Evolutionary conservation across 2,797 vertebrate species (phyloP).

Genomic region (Mormyrops attenuatus): DNA sequence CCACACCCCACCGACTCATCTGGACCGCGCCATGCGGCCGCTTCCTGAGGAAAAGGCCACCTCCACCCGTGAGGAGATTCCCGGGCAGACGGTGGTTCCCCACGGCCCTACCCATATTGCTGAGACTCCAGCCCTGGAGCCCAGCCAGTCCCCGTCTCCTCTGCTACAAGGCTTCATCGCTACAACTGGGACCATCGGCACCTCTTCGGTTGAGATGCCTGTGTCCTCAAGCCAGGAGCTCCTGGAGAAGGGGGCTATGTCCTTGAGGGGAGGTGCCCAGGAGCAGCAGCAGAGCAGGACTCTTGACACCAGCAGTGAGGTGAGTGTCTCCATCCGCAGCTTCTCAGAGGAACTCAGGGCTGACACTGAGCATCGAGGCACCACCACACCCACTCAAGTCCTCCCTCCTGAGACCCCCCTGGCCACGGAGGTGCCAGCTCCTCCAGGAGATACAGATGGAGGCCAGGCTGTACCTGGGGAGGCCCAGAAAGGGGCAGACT

Average conservation of each 20-base stretch:
- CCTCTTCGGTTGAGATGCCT: conserved; percentile 58
- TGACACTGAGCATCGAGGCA: conserved; percentile 46
- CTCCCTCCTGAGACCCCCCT: conserved; percentile 62
- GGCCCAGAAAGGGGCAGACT: conserved; percentile 38
- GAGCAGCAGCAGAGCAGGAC: conserved; percentile 34
- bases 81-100: conserved; percentile 22
- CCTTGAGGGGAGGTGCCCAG: conserved; percentile 45
- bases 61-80: conserved; percentile 31
- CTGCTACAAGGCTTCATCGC: conserved; percentile 69
- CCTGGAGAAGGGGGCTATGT: conserved; percentile 42
- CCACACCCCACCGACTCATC: conserved; percentile 23
- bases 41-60: conserved; percentile 37
- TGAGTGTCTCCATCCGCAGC: conserved; percentile 19
- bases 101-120: conserved; percentile 3
- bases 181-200: conserved; percentile 53
- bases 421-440: conserved; percentile 58
- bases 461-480: conserved; percentile 44
- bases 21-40: conserved; percentile 23
- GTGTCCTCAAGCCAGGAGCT: conserved; percentile 57
- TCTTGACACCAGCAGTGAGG: conserved; percentile 46
- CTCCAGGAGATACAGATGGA: conserved; percentile 27
- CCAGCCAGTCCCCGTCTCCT: conserved; percentile 75
- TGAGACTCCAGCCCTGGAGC: conserved; percentile 65
- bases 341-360: conserved; percentile 40
- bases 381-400: conserved; percentile 46